Evolutionary conservation across 2,113 vertebrate species (phyloP), one percentile per base, ranked within the genome.

Genomic region (Elephas maximus): DNA sequence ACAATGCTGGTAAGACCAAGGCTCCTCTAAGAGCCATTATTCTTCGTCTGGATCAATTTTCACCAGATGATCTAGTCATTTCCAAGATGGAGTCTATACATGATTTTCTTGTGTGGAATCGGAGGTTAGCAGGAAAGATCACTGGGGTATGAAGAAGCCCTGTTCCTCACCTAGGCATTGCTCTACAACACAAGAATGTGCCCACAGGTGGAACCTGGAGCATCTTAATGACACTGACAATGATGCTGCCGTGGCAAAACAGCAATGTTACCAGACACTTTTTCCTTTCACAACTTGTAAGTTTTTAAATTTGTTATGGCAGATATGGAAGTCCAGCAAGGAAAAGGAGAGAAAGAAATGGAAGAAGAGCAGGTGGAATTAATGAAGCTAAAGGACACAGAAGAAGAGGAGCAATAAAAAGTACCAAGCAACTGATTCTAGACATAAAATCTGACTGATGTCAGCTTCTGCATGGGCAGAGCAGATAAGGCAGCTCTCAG

Each of bases 1-100:
- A 71, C 15, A 76, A 74, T 41, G 37, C 51, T 74, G 67, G 28
- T 92, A 97, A 92, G 15, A 30, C 53, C 88, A 21, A 94, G 24
- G 57, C 6, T 84, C 63, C 33, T 41, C 74, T 28, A 8, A 76
- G 2, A 94, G 26, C 24, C 85, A 6, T 60, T 74, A 88, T 30
- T 90, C 76, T 90, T 85, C 48, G 9, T 62, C 48, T 33, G 79
- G 26, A 86, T 88, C 33, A 53, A 60, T 79, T 85, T 85, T 82
- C 15, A 86, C 10, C n/a, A 65, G 28, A 85, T 53, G 41, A 79
- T 11, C 44, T 79, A 51, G 90, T 73, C 44, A 76, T 33, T 92
- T 88, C 45, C 69, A 67, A 84, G 79, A 14, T 48, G 77, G 60
- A 80, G 41, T 45, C 37, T 51, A 82, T 6, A 74, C 24, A 33